Evolutionary conservation across 2,888 invertebrate genomes (phyloP), one percentile per base, ranked within the genome.

Genomic region (Disparrhopalites patrizii): DNA sequence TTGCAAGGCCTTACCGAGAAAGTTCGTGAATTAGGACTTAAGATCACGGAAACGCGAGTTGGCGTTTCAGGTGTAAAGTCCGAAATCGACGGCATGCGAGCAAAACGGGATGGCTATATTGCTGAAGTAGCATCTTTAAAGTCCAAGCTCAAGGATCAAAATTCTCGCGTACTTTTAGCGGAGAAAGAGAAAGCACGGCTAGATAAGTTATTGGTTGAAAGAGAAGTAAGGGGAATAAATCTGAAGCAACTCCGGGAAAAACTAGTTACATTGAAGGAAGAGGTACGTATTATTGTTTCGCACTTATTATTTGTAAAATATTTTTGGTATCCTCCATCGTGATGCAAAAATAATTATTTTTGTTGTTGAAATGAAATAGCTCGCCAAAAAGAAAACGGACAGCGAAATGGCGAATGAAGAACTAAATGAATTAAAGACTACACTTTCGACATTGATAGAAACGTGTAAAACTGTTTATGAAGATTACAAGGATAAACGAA

Each of bases 11-110:
- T 93, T 86, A 84, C 85, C 73, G 86, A 85, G 56, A 86, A 85
- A 79, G 89, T 91, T 28, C 87, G 86, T 70, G 91, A 92, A 77
- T 80, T 92, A 60, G 89, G 89, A 8, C 86, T 86, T 73, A 89
- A 89, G 78, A 91, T 93, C 71, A 87, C 87, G 76, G 90, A 91
- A 77, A 90, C 91, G 0, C 83, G 90, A 20, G 88, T 90, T 4
- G 91, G 90, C 1, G 94, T 97, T 0, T 91, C 93, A 0, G 88
- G 90, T 38, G 90, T 93, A 1, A 97, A 97, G 80, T 86, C 91
- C 0, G 91, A 92, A n/a, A 99, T 99, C 66, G 98, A 99, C 78
- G 90, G 91, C 0, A 97, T 97, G 97, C 76, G 85, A 61, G 85
- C 88, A 0, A 92, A 92, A n/a, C 84, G 98, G 3, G 98, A 99